Conservation (phyloP, 2,113 vertebrate species). For the Dromiciops gliroides region DNA sequence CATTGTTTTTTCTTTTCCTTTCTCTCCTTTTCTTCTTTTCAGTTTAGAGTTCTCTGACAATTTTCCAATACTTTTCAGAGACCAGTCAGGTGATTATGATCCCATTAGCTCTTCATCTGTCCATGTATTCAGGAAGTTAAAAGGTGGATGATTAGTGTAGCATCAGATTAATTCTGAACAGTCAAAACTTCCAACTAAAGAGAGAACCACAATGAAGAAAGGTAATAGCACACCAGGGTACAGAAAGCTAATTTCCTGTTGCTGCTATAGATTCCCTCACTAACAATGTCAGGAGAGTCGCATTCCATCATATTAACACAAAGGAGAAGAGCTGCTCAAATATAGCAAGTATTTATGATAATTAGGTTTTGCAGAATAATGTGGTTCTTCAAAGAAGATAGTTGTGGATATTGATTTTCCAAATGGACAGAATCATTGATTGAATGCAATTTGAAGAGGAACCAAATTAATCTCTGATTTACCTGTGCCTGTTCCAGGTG, state of each 20-base stretch:
- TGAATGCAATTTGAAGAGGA: slow-evolving; percentile 65
- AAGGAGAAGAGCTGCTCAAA: slow-evolving; percentile 61
- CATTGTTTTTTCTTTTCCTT: neutral
- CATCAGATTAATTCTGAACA: slow-evolving; percentile 66
- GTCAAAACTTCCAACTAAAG: slow-evolving; percentile 58
- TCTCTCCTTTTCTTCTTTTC: neutral
- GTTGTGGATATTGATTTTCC: slow-evolving; percentile 70
- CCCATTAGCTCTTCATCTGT: neutral
- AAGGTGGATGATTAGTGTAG: slow-evolving; percentile 52
- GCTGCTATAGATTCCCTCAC: slow-evolving; percentile 57
- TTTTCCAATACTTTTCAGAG: slow-evolving; percentile 42
- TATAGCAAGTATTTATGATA: slow-evolving; percentile 71
- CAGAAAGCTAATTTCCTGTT: slow-evolving; percentile 71
- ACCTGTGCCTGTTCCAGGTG: neutral
- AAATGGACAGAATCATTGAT: slow-evolving; percentile 64
- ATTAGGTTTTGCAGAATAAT: slow-evolving; percentile 75
- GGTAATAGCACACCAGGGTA: slow-evolving; percentile 29
- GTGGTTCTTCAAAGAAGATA: slow-evolving; percentile 51
- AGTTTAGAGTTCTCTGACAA: slow-evolving; percentile 33
- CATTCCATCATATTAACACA: slow-evolving; percentile 58
- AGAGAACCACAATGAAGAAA: slow-evolving; percentile 31
- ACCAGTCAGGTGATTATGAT: slow-evolving; percentile 14
- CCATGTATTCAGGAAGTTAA: slow-evolving; percentile 57
- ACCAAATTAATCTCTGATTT: slow-evolving; percentile 61
- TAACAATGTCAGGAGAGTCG: slow-evolving; percentile 74